Evolutionary conservation across 2,888 invertebrate genomes (phyloP).

Genomic region (Pterostichus madidus): DNA sequence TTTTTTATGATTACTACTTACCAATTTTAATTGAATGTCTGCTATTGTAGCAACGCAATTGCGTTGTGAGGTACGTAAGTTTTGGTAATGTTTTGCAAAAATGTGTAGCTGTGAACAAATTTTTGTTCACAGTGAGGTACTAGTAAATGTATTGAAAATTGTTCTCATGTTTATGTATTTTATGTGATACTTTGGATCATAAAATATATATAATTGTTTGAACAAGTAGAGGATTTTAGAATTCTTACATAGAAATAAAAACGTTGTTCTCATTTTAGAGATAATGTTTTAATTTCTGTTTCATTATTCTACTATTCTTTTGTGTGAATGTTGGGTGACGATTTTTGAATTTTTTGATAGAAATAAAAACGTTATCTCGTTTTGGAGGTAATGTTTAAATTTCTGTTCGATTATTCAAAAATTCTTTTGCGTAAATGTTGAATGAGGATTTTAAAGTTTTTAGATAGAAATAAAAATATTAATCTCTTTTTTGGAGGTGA

Average conservation of each 20-base stretch:
- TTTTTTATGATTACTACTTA: not conserved
- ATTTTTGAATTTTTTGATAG: no score
- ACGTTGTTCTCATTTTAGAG: no score
- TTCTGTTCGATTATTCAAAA: not conserved
- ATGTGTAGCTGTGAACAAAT: conserved; percentile 29
- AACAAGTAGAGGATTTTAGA: not conserved
- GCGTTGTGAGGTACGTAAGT: not conserved
- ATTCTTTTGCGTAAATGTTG: no score
- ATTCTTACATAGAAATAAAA: not conserved
- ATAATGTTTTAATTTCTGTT: no score
- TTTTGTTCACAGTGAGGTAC: conserved; percentile 38
- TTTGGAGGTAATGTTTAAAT: conserved; percentile 9
- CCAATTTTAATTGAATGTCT: not conserved
- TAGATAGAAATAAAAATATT: not conserved
- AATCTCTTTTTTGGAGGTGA: no score
- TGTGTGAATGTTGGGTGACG: no score
- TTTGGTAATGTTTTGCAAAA: not conserved
- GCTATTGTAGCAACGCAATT: conserved; percentile 6
- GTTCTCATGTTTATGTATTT: conserved; percentile 39
- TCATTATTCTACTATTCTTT: no score
- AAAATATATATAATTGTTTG: conserved; percentile 23
- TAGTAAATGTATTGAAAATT: not conserved
- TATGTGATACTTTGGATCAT: conserved; percentile 64
- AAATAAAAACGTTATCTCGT: not conserved
- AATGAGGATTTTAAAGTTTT: not conserved